Percentiles rank a stretch among this genome's conserved stretches.
phyloP scores from a whole-genome alignment of 53 echinoderm and acorn worm species.

The Pentamera pediparva region DNA sequence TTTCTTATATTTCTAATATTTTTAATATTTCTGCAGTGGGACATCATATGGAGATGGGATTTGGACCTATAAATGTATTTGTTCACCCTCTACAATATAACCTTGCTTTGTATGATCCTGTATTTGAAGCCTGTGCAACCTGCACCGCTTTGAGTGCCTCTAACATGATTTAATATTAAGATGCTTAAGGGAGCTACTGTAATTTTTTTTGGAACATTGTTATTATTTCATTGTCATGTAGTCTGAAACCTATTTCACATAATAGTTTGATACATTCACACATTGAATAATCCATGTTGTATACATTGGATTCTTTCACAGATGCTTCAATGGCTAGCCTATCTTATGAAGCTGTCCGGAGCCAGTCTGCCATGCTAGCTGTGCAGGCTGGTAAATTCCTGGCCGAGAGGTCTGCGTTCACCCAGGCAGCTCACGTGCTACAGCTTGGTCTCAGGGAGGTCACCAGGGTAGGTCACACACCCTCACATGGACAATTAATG shows the following conservation, averaged over 20 bases:
- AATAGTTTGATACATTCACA: neutral
- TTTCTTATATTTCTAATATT: too few species aligned
- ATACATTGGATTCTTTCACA: neutral
- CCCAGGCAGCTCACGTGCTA: slow-evolving; percentile 55
- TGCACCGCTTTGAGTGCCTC: too few species aligned
- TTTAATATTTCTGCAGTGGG: too few species aligned
- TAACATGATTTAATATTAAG: too few species aligned
- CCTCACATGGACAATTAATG: too few species aligned
- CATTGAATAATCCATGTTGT: neutral
- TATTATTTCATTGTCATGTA: neutral
- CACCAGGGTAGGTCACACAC: slow-evolving; percentile 40
- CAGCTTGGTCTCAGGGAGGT: slow-evolving; percentile 68
- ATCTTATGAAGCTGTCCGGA: slow-evolving; percentile 44
- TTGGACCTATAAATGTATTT: too few species aligned
- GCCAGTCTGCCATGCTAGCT: slow-evolving; percentile 70
- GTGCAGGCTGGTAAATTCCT: slow-evolving; percentile 86
- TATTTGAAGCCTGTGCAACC: too few species aligned
- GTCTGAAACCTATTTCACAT: neutral
- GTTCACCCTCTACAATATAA: too few species aligned
- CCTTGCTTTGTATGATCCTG: too few species aligned
- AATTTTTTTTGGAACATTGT: neutral
- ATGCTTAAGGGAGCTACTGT: neutral
- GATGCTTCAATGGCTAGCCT: slow-evolving; percentile 43
- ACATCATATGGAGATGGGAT: too few species aligned
- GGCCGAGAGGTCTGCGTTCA: slow-evolving; percentile 54